Evolutionary conservation across 2,888 invertebrate genomes (phyloP), one percentile per base, ranked within the genome.

Genomic region (Venustoraphidia nigricollis): DNA sequence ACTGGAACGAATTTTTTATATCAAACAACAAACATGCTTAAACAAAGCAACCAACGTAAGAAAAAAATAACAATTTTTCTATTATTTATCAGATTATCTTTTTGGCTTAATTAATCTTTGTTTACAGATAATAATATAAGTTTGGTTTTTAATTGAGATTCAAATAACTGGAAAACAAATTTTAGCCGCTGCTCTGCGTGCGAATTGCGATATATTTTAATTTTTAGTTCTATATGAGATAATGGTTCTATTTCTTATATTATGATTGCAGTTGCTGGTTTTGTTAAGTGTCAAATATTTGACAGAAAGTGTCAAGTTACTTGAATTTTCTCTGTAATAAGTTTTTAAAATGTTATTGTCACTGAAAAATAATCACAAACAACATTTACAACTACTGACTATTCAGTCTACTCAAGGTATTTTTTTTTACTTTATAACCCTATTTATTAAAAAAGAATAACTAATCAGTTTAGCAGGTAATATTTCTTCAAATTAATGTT

Each of bases 341-440:
- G 13, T 44, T 34, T 34, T 11, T 6, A 60, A 53, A 56, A 69
- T 69, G 68, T 59, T 70, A 51, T 56, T 70, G 51, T 66, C 66
- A 43, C 58, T 79, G 45, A 71, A 69, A 58, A 70, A 66, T 51
- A 69, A 74, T 54, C 77, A 79, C 56, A 73, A 72, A 52, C 68
- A 73, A 48, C 77, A 79, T 60, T 62, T 80, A 44, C 57, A 64
- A 45, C 62, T 77, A 46, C 62, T 80, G 36, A 65, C 66, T 14
- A 64, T 67, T 52, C 73, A 75, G 58, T 62, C 74, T 8, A 57
- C 67, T 1, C 69, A 71, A 65, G 72, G 75, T 74, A 66, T 51
- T 46, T 48, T 27, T 36, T 47, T 13, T 14, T 9, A 14, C 6
- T 14, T 42, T 11, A 8, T 42, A 13, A 42, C 10, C 27, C 11